phyloP scores from a whole-genome alignment of 1,140 invertebrate species.

The Drosophila leontia region DNA sequence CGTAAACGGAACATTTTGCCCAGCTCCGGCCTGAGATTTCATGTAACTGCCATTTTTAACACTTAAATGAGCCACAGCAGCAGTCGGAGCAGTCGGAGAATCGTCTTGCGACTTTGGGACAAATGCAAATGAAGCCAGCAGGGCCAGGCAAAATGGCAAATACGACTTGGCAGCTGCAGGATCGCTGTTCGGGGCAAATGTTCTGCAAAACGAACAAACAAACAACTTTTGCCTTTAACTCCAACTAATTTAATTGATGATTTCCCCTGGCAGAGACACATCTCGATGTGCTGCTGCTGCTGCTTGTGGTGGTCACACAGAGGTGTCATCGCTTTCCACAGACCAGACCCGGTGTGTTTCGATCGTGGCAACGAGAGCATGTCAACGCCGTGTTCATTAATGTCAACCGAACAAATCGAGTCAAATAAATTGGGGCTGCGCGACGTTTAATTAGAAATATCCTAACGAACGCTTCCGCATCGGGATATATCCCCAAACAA shows the following conservation, averaged over 20 bases:
- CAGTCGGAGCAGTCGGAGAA: constrained; percentile 23
- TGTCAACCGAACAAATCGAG: constrained; percentile 69
- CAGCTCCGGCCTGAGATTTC: constrained; percentile 49
- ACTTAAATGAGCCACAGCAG: constrained; percentile 72
- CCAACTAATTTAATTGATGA: constrained; percentile 81
- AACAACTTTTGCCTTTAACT: constrained; percentile 57
- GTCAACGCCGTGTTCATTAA: constrained; percentile 78
- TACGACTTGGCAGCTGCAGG: constrained; percentile 25
- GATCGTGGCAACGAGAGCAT: constrained; percentile 69
- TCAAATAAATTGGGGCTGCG: constrained; percentile 72
- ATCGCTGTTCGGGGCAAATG: constrained; percentile 52
- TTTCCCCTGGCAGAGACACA: constrained; percentile 66
- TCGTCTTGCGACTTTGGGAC: constrained; percentile 33
- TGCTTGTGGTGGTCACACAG: constrained; percentile 50
- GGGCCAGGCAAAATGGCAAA: constrained; percentile 56
- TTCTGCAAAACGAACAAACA: constrained; percentile 59
- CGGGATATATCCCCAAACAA: constrained; percentile 5
- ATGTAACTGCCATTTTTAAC: constrained; percentile 83
- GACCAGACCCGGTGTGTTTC: constrained; percentile 17
- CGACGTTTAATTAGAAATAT: constrained; percentile 70
- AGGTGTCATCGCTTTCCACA: constrained; percentile 60
- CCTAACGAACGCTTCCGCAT: constrained; percentile 64
- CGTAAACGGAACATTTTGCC: constrained; percentile 77
- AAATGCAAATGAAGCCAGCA: constrained; percentile 72
- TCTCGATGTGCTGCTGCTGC: constrained; percentile 37